A percentile compares a stretch with the other conserved stretches of the same genome.
phyloP scores from a whole-genome alignment of 2,113 vertebrate species.

The Halcyon senegalensis region DNA sequence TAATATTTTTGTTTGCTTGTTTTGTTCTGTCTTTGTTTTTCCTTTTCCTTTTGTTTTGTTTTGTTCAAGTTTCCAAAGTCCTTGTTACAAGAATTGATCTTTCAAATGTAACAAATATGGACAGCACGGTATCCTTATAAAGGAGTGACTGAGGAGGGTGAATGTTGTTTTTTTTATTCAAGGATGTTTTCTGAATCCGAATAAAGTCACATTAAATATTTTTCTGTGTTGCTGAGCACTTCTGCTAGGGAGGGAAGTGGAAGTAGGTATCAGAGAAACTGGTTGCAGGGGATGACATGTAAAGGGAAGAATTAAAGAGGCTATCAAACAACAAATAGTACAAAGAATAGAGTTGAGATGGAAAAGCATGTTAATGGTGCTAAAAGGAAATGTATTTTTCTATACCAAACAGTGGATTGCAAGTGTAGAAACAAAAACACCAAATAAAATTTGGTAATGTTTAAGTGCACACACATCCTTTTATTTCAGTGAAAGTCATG shows the following conservation, averaged over 20 bases:
- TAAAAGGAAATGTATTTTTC: background rate
- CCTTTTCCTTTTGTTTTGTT: background rate
- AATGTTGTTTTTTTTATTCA: background rate
- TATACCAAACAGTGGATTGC: background rate
- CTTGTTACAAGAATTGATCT: background rate
- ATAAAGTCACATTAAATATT: background rate
- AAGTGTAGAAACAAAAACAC: background rate
- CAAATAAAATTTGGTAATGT: background rate
- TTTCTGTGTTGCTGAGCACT: background rate
- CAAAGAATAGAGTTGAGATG: background rate
- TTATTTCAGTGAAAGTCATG: background rate
- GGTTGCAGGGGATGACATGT: background rate
- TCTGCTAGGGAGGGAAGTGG: background rate
- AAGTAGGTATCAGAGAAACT: background rate
- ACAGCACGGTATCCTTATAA: background rate
- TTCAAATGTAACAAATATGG: background rate
- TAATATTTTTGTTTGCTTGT: background rate
- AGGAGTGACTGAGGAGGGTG: background rate
- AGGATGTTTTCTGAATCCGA: background rate
- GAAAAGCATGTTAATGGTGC: background rate
- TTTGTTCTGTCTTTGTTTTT: background rate
- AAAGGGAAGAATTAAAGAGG: background rate
- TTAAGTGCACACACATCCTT: background rate
- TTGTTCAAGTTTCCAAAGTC: background rate
- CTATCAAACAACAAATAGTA: background rate